Base-by-base conservation (phyloP, 2,888 invertebrate species). In the Calliphora vomitoria region DNA sequence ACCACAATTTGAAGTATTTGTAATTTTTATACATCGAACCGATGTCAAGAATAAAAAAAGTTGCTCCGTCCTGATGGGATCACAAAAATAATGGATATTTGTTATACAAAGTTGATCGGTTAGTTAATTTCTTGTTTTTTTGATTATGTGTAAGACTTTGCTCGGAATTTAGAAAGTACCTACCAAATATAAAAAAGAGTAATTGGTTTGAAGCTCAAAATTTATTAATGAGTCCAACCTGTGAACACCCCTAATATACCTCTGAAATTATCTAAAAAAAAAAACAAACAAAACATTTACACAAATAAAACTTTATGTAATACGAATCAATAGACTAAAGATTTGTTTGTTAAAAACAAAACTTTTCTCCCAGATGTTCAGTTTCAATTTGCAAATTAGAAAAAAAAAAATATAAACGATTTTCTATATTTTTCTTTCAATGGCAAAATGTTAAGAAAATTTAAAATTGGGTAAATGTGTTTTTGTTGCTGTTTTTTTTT, bases 281-380 rank as follows among this genome's bases (percentile, higher is more conserved):
- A 66, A 50, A 55, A 18, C 50, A 50, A 76, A 18, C 15, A 66
- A 69, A 8, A 44, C 5, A 55, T 75, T 53, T 38, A 68, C 38
- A 44, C 68, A 38, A 60, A 62, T 38, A 71, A 15, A 47, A 53
- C 25, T 75, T 35, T n/a, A 53, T 80, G 79, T 75, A 85, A 85
- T 62, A 80, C 55, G 74, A 85, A 69, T 74, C 74, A 85, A 75
- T 80, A 74, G 64, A 80, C 20, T 25, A 2, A 38, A 41, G 10
- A 41, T 82, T 58, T 18, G 25, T 71, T 69, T 62, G 66, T 72
- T 44, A 66, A 62, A 20, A 58, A 47, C 38, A 85, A 69, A 74
- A 78, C 25, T 66, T 50, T 31, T n/a, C 20, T 66, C 81, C 50
- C 87, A 87, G 83, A 87, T 84, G 87, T 87, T 87, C 74, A 74